phyloP scores from a whole-genome alignment of 2,113 vertebrate genomes.

The Oryctolagus cuniculus region mOryCun1.1 NC_091435.1:169048001-169048500 shows the following conservation, averaged over 20 bases:
- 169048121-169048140: background rate
- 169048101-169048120: background rate
- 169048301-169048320: background rate
- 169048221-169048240: background rate
- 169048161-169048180: background rate
- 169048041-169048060: too few relatives aligned
- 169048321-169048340: background rate
- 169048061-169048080: background rate
- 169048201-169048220: rapidly evolving
- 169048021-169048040: too few relatives aligned
- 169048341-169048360: background rate
- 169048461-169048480: background rate
- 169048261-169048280: background rate
- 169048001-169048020: too few relatives aligned
- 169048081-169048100: background rate
- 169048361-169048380: background rate
- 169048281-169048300: background rate
- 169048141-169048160: background rate
- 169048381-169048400: slow-evolving; percentile 57
- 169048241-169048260: background rate
- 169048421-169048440: background rate
- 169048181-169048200: background rate
- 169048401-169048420: background rate
- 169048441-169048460: rapidly evolving
- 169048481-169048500: background rate